Conservation (phyloP, 2,113 vertebrate genomes). For the Sus scrofa region T2T-Sscrofa CM000829.6:2288001-2288500, state of each 20-base stretch:
- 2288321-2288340: rapidly evolving
- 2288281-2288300: neutral
- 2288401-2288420: neutral
- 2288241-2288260: neutral
- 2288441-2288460: neutral
- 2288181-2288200: too few relatives aligned
- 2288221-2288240: neutral
- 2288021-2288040: too few relatives aligned
- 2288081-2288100: too few relatives aligned
- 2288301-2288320: neutral
- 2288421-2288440: neutral
- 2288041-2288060: too few relatives aligned
- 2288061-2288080: too few relatives aligned
- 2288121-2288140: too few relatives aligned
- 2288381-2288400: neutral
- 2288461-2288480: neutral
- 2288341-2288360: neutral
- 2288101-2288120: too few relatives aligned
- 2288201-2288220: neutral
- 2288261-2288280: neutral
- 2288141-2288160: too few relatives aligned
- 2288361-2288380: neutral
- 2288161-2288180: too few relatives aligned
- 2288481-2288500: neutral
- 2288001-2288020: too few relatives aligned